A percentile compares a stretch with the other conserved stretches of the same genome.
Evolutionary conservation across 1,140 invertebrate genomes (phyloP).

Genomic region (Bombus pyrosoma): DNA sequence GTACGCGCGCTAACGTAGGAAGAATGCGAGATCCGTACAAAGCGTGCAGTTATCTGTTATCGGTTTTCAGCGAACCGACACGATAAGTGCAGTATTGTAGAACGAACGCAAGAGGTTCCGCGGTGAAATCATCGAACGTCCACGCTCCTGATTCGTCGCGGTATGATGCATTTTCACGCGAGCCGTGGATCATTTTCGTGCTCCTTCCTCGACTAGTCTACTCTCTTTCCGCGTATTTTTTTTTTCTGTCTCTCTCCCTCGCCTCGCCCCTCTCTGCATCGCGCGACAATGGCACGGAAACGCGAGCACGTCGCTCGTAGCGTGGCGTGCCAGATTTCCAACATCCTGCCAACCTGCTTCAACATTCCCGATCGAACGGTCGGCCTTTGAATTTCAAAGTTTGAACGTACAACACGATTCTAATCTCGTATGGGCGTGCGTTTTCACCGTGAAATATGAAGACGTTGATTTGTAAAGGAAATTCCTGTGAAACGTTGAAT

Average conservation of each 20-base stretch:
- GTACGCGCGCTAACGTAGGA: not conserved
- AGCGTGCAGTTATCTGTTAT: not conserved
- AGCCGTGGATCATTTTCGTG: conserved; percentile 38
- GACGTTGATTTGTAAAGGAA: not conserved
- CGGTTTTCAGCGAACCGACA: conserved; percentile 11
- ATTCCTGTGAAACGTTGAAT: not conserved
- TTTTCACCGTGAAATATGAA: not conserved
- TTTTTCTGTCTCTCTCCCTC: not conserved
- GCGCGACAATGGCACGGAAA: conserved; percentile 77
- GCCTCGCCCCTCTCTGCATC: not conserved
- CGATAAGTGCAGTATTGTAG: not conserved
- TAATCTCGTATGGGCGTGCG: no score
- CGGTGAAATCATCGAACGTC: conserved; percentile 27
- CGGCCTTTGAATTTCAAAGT: no score
- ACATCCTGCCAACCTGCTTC: conserved; percentile 59
- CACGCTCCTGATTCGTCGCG: conserved; percentile 36
- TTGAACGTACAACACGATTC: no score
- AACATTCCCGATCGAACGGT: not conserved
- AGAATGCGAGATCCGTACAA: not conserved
- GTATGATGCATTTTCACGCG: conserved; percentile 42
- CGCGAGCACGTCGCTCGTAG: conserved; percentile 67
- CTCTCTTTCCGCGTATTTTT: conserved; percentile 69
- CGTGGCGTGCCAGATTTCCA: conserved; percentile 74
- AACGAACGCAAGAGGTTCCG: not conserved
- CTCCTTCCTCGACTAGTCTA: not conserved